Percentiles rank a stretch among this genome's conserved stretches.
phyloP scores from a whole-genome alignment of 1,140 invertebrate species.

The Dinoponera quadriceps region DNA sequence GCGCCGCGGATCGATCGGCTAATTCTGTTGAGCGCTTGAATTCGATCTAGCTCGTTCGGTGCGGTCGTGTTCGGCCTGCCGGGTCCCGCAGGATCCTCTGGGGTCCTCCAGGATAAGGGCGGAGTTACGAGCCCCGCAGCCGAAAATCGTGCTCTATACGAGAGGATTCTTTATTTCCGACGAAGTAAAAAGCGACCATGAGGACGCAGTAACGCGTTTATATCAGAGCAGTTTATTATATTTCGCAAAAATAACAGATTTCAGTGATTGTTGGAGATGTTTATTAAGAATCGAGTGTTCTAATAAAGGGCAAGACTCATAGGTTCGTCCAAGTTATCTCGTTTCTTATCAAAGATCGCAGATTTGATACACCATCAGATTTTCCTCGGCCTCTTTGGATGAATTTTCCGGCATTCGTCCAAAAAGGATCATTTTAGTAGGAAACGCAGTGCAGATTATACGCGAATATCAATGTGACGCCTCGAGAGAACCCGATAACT shows the following conservation, averaged over 20 bases:
- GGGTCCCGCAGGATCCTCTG: slow-evolving; percentile 11
- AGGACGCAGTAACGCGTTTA: neutral
- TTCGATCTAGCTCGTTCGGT: slow-evolving; percentile 38
- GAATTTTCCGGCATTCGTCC: slow-evolving; percentile 19
- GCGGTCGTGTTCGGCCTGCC: slow-evolving; percentile 25
- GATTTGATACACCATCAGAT: slow-evolving; percentile 21
- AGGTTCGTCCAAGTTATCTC: too few relatives aligned
- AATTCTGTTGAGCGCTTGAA: slow-evolving; percentile 57
- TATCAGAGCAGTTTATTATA: slow-evolving; percentile 5
- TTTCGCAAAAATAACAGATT: neutral
- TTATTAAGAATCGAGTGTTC: neutral
- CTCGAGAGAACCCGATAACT: slow-evolving; percentile 42
- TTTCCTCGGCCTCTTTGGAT: neutral
- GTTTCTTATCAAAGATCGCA: neutral
- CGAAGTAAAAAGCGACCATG: neutral
- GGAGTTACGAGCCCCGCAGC: slow-evolving; percentile 11
- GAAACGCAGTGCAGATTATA: slow-evolving; percentile 18
- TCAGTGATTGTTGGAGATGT: neutral
- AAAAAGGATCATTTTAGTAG: slow-evolving; percentile 46
- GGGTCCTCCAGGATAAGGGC: slow-evolving; percentile 30
- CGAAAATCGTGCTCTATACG: slow-evolving; percentile 7
- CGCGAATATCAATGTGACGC: slow-evolving; percentile 47
- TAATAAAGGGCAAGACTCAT: neutral
- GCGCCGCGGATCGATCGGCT: slow-evolving; percentile 30
- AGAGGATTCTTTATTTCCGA: neutral